Evolutionary conservation across 2,797 vertebrate genomes (phyloP), one percentile per base, ranked within the genome.

Genomic region (Argentina silus): DNA sequence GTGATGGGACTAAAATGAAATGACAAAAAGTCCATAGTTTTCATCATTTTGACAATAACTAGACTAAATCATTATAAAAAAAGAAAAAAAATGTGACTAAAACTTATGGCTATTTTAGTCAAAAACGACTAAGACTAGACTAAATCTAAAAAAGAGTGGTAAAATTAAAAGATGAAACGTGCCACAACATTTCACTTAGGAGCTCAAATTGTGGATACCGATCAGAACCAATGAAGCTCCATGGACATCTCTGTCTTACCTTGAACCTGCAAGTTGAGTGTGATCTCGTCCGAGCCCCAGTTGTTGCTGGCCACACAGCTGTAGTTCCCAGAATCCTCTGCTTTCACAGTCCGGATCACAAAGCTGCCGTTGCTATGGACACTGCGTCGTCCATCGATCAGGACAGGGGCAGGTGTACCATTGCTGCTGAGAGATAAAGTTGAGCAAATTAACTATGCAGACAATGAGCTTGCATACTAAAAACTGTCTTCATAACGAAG

Each of bases 301-400:
- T 95, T 99, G 93, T 99, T 99, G 79, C 94, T 96, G 89, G 96
- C 95, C 53, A 98, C 92, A 1, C 98, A 99, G 81, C 95, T 99
- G 90, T 99, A 99, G 82, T 98, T 98, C 72, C 97, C 98, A 2
- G 98, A 99, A 85, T 99, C 98, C 78, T 99, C 98, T 47, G 98
- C 98, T 88, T 99, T 99, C 78, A 99, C 97, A 0, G 98, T 98
- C 69, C 97, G 96, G 79, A 99, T 98, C 73, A 99, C 92, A 78
- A 99, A 98, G 89, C 98, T 99, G 50, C 98, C 98, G 0, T 99
- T 99, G 92, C 92, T 90, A 67, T 98, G 96, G 90, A 97, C 91
- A 79, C 96, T 97, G 64, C 97, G 95, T 1, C 97, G 95, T 67
- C 96, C 96, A 59, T 99, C 98, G 83, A 97, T 95, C 86, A 95